Percentiles rank a stretch among this genome's conserved stretches.
These are phyloP conservation scores for Spheniscus mendiculus DNA, from an alignment of 2,113 vertebrate genomes.

Conservation along the genomic window DNA sequence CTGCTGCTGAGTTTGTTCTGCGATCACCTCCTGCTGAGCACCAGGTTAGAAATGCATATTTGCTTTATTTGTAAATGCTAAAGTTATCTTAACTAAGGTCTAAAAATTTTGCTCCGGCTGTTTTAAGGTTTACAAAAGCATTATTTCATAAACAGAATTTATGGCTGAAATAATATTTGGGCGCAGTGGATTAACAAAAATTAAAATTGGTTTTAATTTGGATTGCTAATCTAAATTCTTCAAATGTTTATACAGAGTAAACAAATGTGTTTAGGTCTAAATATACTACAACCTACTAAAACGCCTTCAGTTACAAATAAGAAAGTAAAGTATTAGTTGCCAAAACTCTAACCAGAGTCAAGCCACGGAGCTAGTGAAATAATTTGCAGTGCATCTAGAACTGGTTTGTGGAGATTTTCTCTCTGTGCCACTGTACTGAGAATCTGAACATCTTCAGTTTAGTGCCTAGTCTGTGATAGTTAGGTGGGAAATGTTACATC, in stretches of 20 bases:
- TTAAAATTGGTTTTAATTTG: not conserved
- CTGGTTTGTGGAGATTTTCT: not conserved
- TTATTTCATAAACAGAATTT: not conserved
- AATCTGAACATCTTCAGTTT: not conserved
- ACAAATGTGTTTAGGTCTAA: not conserved
- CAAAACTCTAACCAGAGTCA: not conserved
- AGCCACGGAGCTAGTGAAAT: not conserved
- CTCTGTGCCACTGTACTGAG: not conserved
- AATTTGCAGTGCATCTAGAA: not conserved
- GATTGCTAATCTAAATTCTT: not conserved
- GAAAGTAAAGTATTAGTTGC: not conserved
- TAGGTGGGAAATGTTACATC: not conserved
- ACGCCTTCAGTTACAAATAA: not conserved
- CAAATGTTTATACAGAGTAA: not conserved
- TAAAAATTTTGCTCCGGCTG: not conserved
- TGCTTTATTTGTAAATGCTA: not conserved
- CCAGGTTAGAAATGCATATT: constrained; percentile 27
- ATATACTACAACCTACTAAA: not conserved
- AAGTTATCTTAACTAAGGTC: not conserved
- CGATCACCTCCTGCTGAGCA: not conserved
- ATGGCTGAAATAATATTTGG: not conserved
- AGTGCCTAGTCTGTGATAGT: not conserved
- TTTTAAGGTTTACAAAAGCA: not conserved
- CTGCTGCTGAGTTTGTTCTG: not conserved
- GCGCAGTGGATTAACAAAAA: not conserved